These are phyloP conservation scores for Seira ritae DNA, from an alignment of 2,888 invertebrate species.

Conservation along the genomic window DNA sequence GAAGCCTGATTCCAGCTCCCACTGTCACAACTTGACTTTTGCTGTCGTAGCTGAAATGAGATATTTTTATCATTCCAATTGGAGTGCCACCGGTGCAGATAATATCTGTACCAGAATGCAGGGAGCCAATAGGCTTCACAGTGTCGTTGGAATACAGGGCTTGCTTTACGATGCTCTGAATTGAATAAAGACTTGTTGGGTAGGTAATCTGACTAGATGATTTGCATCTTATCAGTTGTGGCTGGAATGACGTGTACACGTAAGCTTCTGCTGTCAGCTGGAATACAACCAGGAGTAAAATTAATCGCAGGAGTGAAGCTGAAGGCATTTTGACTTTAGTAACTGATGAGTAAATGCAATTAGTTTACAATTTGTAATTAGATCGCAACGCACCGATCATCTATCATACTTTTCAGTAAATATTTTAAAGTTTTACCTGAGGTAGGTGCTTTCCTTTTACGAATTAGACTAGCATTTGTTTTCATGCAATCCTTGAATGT, in stretches of 20 bases:
- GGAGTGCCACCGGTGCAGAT: constrained; percentile 44
- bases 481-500: no score
- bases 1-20: constrained; percentile 31
- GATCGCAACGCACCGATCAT: no score
- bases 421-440: no score
- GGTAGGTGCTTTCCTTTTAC: no score
- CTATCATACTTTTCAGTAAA: no score
- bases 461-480: no score
- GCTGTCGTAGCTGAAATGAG: constrained; percentile 11
- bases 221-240: background rate
- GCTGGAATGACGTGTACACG: background rate
- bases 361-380: no score
- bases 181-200: background rate
- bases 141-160: constrained; percentile 5
- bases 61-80: constrained; percentile 21
- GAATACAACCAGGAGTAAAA: no score
- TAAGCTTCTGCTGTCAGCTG: no score
- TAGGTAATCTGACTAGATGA: background rate
- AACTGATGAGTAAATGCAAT: no score
- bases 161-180: constrained; percentile 1
- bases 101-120: constrained; percentile 38
- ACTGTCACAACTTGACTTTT: constrained; percentile 20
- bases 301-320: no score
- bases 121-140: constrained; percentile 23
- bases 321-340: no score